These are phyloP conservation scores for Meghimatium bilineatum DNA, from an alignment of 2,888 invertebrate species.

Conservation along the genomic window DNA sequence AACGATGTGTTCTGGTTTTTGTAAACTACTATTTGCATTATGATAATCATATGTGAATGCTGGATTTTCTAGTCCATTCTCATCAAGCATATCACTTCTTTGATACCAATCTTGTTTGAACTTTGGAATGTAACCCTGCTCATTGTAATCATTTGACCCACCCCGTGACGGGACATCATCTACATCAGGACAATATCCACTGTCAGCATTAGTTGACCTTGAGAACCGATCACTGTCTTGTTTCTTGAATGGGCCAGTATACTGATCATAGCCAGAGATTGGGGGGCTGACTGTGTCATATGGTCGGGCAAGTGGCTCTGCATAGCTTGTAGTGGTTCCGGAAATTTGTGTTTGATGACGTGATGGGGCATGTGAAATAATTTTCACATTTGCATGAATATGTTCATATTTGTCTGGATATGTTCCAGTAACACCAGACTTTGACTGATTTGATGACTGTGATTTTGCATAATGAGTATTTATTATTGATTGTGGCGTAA, in stretches of 20 bases:
- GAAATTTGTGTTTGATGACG: background rate
- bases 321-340: background rate
- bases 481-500: background rate
- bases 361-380: constrained; percentile 1
- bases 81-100: constrained; percentile 6
- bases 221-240: constrained; percentile 55
- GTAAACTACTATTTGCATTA: constrained; percentile 53
- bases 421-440: background rate
- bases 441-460: background rate
- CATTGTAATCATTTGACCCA: constrained; percentile 41
- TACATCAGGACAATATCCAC: constrained; percentile 52
- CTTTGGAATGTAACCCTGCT: constrained; percentile 4
- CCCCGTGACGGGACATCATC: constrained; percentile 46
- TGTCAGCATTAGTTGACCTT: constrained; percentile 52
- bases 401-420: constrained; percentile 41
- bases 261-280: background rate
- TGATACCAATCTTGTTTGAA: constrained; percentile 4
- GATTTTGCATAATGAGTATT: background rate
- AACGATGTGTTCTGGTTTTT: constrained; percentile 58
- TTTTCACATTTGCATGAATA: constrained; percentile 40
- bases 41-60: constrained; percentile 50
- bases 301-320: background rate
- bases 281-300: background rate
- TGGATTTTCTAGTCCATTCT: constrained; percentile 49
- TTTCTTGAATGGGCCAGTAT: constrained; percentile 30